A percentile compares a stretch with the other conserved stretches of the same genome.
Evolutionary conservation across 2,888 invertebrate species (phyloP).

Genomic region (Ferdinandea cuprea): DNA sequence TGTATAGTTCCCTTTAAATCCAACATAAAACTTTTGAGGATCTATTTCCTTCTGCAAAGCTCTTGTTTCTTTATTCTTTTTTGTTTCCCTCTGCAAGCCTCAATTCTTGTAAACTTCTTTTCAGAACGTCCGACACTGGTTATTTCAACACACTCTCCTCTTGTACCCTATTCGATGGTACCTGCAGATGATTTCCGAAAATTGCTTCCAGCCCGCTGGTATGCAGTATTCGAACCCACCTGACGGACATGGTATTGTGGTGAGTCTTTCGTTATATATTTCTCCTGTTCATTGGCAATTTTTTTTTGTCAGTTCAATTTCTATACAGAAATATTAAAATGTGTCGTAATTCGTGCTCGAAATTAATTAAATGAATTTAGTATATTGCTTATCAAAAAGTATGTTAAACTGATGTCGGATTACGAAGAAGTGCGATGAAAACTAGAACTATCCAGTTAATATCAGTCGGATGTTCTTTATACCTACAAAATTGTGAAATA

Average conservation of each 20-base stretch:
- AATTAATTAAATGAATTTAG: not conserved
- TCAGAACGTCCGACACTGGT: constrained; percentile 63
- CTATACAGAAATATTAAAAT: not conserved
- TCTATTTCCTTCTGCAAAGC: constrained; percentile 50
- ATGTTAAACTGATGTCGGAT: not conserved
- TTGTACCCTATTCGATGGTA: constrained; percentile 70
- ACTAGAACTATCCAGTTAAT: too few relatives aligned
- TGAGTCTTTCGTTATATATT: constrained; percentile 60
- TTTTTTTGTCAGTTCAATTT: constrained; percentile 29
- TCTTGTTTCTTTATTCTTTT: constrained; percentile 63
- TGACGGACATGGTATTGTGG: constrained; percentile 48
- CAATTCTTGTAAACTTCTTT: constrained; percentile 74
- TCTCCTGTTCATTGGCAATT: constrained; percentile 24
- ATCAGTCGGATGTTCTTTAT: too few relatives aligned
- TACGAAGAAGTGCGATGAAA: too few relatives aligned
- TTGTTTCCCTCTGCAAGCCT: constrained; percentile 72
- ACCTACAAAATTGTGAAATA: too few relatives aligned
- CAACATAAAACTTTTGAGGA: not conserved
- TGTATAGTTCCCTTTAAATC: too few relatives aligned
- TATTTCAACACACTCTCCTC: constrained; percentile 51
- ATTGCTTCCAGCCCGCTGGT: constrained; percentile 73
- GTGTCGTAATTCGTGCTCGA: not conserved
- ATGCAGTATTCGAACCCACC: constrained; percentile 63
- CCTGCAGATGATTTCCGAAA: constrained; percentile 71
- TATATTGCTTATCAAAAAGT: not conserved